phyloP scores from a whole-genome alignment of 2,113 vertebrate species.

The Archocentrus centrarchus region DNA sequence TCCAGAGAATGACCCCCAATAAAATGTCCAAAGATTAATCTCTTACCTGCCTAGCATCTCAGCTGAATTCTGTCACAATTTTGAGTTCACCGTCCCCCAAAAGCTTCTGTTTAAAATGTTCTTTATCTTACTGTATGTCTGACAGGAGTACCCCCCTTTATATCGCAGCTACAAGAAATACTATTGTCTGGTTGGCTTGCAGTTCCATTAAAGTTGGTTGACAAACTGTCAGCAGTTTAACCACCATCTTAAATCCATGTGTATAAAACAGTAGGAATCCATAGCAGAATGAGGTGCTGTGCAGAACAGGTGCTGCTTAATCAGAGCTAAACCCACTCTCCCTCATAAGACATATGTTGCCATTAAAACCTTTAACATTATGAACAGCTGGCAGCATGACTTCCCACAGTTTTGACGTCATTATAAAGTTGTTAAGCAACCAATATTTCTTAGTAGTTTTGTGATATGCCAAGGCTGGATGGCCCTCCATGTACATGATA shows the following conservation, averaged over 20 bases:
- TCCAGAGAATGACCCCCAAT: background rate
- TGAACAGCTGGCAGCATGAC: background rate
- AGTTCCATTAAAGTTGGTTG: background rate
- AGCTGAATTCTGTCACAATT: background rate
- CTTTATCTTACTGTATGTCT: background rate
- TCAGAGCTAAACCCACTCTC: background rate
- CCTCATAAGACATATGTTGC: background rate
- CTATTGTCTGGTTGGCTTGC: background rate
- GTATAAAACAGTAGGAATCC: background rate
- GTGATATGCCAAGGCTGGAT: background rate
- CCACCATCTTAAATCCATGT: background rate
- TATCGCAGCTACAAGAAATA: background rate
- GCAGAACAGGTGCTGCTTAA: background rate
- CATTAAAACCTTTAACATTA: background rate
- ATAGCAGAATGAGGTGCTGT: background rate
- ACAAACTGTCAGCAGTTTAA: slow-evolving; percentile 2
- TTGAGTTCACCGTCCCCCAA: background rate
- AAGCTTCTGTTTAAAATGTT: background rate
- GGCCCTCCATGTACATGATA: background rate
- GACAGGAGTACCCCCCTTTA: background rate
- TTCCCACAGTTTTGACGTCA: background rate
- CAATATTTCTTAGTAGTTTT: background rate
- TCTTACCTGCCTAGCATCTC: background rate
- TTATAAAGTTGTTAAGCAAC: background rate
- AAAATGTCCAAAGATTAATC: background rate